Percentiles rank a stretch among this genome's conserved stretches.
phyloP scores from a whole-genome alignment of 92 coral and sea anemone genomes.

The Pocillopora meandrina region DNA sequence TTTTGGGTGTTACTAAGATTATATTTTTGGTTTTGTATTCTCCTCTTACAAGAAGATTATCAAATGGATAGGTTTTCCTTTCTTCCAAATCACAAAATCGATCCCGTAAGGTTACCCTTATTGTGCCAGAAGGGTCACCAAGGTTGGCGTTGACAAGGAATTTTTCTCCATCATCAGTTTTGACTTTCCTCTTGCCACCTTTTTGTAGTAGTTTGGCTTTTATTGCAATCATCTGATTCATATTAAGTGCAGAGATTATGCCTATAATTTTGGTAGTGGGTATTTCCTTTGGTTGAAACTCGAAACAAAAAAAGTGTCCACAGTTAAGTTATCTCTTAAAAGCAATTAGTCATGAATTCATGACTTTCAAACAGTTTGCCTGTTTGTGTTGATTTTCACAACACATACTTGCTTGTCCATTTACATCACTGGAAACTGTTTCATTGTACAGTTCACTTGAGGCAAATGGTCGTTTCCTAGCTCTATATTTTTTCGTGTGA shows the following conservation, averaged over 20 bases:
- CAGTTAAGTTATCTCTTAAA: no score
- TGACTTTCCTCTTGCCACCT: not conserved
- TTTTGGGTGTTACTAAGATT: slow-evolving; percentile 10
- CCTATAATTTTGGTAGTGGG: slow-evolving; percentile 19
- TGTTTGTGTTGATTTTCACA: no score
- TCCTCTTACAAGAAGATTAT: slow-evolving; percentile 23
- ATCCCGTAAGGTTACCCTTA: slow-evolving; percentile 20
- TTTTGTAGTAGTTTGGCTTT: slow-evolving; percentile 34
- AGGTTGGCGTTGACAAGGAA: slow-evolving; percentile 7
- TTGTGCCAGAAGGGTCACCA: not conserved
- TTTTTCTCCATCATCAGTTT: slow-evolving; percentile 10
- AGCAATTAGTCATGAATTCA: no score
- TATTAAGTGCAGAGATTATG: slow-evolving; percentile 24
- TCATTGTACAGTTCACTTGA: no score
- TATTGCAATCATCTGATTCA: slow-evolving; percentile 5
- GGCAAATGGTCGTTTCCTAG: no score
- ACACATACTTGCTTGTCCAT: no score
- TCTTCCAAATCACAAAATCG: slow-evolving; percentile 33
- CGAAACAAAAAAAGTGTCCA: no score
- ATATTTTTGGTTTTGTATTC: slow-evolving; percentile 30
- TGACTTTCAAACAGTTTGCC: no score
- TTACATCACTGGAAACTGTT: no score
- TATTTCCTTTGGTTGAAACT: slow-evolving; percentile 13
- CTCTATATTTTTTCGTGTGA: no score
- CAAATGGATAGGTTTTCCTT: slow-evolving; percentile 29